Evolutionary conservation across 2,797 vertebrate species (phyloP).

Genomic region (Coranthus polyacanthus): DNA sequence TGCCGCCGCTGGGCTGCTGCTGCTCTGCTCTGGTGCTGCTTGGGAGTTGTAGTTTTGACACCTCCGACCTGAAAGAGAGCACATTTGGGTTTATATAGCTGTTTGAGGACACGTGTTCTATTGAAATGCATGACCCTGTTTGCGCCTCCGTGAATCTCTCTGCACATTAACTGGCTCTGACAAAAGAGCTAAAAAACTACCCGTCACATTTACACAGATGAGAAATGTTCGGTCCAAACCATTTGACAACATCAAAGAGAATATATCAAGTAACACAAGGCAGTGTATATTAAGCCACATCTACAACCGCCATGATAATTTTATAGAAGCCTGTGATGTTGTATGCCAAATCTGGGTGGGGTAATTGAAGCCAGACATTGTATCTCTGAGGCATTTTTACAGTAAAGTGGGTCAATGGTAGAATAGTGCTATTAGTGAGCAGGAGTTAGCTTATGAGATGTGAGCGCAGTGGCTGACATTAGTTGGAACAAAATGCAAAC

Average conservation of each 20-base stretch:
- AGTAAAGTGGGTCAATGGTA: constrained; percentile 76
- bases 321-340: constrained; percentile 79
- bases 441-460: constrained; percentile 34
- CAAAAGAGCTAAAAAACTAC: constrained; percentile 13
- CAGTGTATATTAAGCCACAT: constrained; percentile 69
- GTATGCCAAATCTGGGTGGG: constrained; percentile 72
- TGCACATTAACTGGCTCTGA: constrained; percentile 8
- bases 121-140: background rate
- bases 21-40: constrained; percentile 56
- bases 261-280: constrained; percentile 72
- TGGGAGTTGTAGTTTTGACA: constrained; percentile 59
- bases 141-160: background rate
- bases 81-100: background rate
- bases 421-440: constrained; percentile 35
- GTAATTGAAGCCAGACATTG: constrained; percentile 84
- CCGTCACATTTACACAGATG: constrained; percentile 44
- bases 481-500: background rate
- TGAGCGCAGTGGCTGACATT: constrained; percentile 16
- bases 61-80: constrained; percentile 81
- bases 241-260: constrained; percentile 68
- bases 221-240: constrained; percentile 49
- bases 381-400: constrained; percentile 74
- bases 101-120: constrained; percentile 8
- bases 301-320: constrained; percentile 76
- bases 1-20: constrained; percentile 59